Evolutionary conservation across 2,113 vertebrate species (phyloP).

Genomic region (Clarias macrocephalus): DNA sequence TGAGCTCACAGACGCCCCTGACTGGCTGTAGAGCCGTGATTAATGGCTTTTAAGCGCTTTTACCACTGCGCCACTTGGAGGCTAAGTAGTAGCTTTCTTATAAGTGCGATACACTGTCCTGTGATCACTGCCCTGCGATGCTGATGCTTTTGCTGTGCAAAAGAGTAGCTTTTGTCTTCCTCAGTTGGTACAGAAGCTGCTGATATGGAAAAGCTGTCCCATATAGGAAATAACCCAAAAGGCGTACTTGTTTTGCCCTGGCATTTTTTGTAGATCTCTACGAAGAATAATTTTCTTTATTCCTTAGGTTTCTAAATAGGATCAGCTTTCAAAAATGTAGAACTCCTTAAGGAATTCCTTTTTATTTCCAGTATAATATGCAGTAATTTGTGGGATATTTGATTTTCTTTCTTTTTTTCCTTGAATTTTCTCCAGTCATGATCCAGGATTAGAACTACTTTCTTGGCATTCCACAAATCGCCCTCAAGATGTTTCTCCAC

Average conservation of each 20-base stretch:
- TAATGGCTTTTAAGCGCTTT: too few relatives aligned
- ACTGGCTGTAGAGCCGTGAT: too few relatives aligned
- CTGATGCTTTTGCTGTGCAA: too few relatives aligned
- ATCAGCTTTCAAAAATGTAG: background rate
- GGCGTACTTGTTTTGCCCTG: background rate
- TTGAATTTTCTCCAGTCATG: background rate
- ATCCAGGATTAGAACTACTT: slow-evolving; percentile 9
- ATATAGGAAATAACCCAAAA: background rate
- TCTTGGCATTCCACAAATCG: background rate
- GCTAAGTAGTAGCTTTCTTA: background rate
- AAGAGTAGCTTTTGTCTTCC: background rate
- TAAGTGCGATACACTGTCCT: background rate
- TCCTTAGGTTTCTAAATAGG: background rate
- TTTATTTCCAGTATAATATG: background rate
- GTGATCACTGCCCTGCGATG: too few relatives aligned
- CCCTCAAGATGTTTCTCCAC: background rate
- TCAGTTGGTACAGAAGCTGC: background rate
- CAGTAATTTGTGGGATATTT: background rate
- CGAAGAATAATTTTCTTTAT: background rate
- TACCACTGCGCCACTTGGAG: too few relatives aligned
- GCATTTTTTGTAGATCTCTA: background rate
- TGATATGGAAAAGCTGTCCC: background rate
- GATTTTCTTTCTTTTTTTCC: background rate
- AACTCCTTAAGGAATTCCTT: background rate
- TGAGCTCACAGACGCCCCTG: too few relatives aligned